Base-by-base conservation (phyloP, 2,113 vertebrate genomes). In the Gila orcuttii region DNA sequence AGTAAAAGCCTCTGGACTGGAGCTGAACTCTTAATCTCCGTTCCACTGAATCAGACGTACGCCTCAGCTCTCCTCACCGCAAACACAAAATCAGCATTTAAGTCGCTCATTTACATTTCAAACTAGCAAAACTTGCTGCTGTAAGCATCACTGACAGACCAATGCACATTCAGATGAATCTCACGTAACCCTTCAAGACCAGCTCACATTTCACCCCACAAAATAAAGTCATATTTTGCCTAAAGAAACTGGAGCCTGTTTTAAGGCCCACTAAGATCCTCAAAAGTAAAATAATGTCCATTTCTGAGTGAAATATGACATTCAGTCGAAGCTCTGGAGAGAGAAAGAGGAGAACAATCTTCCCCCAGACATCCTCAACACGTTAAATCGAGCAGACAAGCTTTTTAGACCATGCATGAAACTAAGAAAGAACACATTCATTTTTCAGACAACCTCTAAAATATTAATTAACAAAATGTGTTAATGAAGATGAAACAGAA, bases 401-500 rank as follows among this genome's bases (percentile, higher is more conserved):
- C 42, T 6, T 64, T 80, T 79, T 57, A 84, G 55, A 45, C 59
- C 55, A 52, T 13, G 75, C 39, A 52, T 84, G 52, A 71, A 71
- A 79, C 33, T 79, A 59, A 79, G 55, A 31, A 71, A 57, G 17
- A 83, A 7, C 13, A 33, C 36, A 21, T 77, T 78, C 17, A 83
- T 42, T 75, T 81, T 66, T 60, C 11, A 21, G 25, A 82, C 57
- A 71, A 83, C 36, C 76, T 25, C 11, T 55, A 11, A 81, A 60
- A 74, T 42, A 12, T 66, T 75, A 74, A 87, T 55, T 71, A 84
- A 55, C 21, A 52, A 9, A 28, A 68, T 42, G 36, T 33, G 76
- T 76, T 82, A 57, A 74, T 68, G 66, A 64, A 36, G 52, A 9
- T 36, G 62, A 52, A 87, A 66, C 15, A 60, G 80, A 83, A 45